Percentiles rank a stretch among this genome's conserved stretches.
phyloP scores from a whole-genome alignment of 2,797 vertebrate species.

The Alauda arvensis region DNA sequence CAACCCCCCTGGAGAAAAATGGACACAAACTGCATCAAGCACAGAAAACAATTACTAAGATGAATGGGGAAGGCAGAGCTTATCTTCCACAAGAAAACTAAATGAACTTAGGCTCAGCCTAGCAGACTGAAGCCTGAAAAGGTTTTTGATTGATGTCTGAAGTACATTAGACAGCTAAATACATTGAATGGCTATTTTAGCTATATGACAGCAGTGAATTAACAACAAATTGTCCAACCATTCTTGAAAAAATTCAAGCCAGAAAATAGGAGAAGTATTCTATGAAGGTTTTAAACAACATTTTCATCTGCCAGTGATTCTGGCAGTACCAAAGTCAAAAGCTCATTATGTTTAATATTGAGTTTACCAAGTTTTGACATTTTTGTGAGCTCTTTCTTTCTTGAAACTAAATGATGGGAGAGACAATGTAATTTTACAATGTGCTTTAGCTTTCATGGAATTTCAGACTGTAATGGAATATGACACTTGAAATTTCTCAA shows the following conservation, averaged over 20 bases:
- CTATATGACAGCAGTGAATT: not conserved
- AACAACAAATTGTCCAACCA: not conserved
- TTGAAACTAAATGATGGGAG: conserved; percentile 7
- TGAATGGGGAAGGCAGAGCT: conserved; percentile 24
- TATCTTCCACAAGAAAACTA: conserved; percentile 29
- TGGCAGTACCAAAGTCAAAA: conserved; percentile 33
- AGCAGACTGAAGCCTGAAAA: conserved; percentile 17
- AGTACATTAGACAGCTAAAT: not conserved
- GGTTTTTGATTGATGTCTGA: conserved; percentile 24
- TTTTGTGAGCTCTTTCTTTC: conserved; percentile 21
- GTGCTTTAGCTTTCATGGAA: conserved; percentile 19
- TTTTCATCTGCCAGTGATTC: conserved; percentile 13
- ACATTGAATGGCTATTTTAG: not conserved
- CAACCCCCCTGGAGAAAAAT: conserved; percentile 11
- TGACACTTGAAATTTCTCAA: conserved; percentile 11
- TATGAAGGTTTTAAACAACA: not conserved
- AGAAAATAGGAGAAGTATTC: not conserved
- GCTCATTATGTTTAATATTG: conserved; percentile 19
- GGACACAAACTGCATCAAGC: not conserved
- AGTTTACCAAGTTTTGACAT: conserved; percentile 32
- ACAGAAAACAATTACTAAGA: conserved; percentile 51
- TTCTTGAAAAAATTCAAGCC: not conserved
- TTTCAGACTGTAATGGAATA: conserved; percentile 2
- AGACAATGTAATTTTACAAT: conserved; percentile 31
- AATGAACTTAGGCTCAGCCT: conserved; percentile 24